Conservation (phyloP, 1,140 invertebrate species). For the Colletes gigas region DNA sequence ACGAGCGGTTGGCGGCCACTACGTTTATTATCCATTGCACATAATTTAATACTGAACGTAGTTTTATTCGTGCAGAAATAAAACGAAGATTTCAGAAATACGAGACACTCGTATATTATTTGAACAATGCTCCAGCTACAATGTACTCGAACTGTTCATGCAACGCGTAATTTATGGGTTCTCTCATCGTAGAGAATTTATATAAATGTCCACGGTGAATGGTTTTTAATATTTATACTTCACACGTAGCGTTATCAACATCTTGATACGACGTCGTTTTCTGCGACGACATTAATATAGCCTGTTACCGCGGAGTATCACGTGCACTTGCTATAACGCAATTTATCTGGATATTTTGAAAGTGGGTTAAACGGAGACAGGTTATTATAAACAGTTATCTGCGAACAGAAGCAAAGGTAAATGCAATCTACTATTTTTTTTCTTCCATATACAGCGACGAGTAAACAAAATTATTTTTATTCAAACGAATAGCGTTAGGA, state of each 20-base stretch:
- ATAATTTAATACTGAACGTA: no score
- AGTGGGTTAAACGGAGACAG: slow-evolving; percentile 4
- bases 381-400: background rate
- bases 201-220: background rate
- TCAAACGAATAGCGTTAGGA: no score
- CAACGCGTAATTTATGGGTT: background rate
- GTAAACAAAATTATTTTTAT: no score
- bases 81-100: background rate
- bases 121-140: background rate
- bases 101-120: background rate
- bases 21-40: no score
- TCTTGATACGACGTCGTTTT: background rate
- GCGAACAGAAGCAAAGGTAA: no score
- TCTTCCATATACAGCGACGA: no score
- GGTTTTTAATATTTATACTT: background rate
- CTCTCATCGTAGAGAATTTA: background rate
- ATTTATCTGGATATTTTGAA: slow-evolving; percentile 12
- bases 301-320: background rate
- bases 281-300: background rate
- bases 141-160: background rate
- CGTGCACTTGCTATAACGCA: background rate
- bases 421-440: background rate
- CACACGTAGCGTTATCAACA: background rate
- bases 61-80: no score
- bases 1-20: no score